These are phyloP conservation scores for Drosophila atroscutellata DNA, from an alignment of 2,888 invertebrate species.

Conservation along the genomic window DNA sequence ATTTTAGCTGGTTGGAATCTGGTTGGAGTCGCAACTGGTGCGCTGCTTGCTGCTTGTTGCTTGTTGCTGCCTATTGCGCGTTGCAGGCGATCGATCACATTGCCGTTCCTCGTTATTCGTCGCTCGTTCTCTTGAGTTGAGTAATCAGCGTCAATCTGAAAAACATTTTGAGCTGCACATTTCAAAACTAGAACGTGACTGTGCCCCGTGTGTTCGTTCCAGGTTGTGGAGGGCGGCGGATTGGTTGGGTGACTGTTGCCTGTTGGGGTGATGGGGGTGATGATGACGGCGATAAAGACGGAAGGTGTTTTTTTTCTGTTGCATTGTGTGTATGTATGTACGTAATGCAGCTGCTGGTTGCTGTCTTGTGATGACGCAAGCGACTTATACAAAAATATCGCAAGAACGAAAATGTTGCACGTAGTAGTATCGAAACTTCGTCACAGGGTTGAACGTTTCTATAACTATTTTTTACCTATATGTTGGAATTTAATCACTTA, in stretches of 20 bases:
- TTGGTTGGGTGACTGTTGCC: slow-evolving; percentile 2
- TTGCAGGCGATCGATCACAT: slow-evolving; percentile 70
- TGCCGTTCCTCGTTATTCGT: slow-evolving; percentile 32
- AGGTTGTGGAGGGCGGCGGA: neutral
- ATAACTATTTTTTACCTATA: neutral
- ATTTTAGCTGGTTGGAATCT: slow-evolving; percentile 46
- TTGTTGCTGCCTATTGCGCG: slow-evolving; percentile 43
- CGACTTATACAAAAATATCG: slow-evolving; percentile 1
- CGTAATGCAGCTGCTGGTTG: slow-evolving; percentile 11
- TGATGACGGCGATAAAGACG: slow-evolving; percentile 11
- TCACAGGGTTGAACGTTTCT: neutral
- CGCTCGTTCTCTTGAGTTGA: slow-evolving; percentile 49
- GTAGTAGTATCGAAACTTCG: neutral
- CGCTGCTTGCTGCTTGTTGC: neutral
- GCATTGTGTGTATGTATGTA: neutral
- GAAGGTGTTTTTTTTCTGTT: slow-evolving; percentile 12
- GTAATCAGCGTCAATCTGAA: slow-evolving; percentile 70
- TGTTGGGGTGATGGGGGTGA: neutral
- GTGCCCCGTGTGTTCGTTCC: slow-evolving; percentile 19
- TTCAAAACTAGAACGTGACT: slow-evolving; percentile 73
- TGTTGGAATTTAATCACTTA: neutral
- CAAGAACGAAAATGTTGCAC: neutral
- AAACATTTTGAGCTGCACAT: slow-evolving; percentile 69
- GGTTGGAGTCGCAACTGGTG: slow-evolving; percentile 18
- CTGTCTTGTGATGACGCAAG: slow-evolving; percentile 8